Evolutionary conservation across 2,113 vertebrate genomes (phyloP), one percentile per base, ranked within the genome.

Genomic region (Xyliphius kryptos): DNA sequence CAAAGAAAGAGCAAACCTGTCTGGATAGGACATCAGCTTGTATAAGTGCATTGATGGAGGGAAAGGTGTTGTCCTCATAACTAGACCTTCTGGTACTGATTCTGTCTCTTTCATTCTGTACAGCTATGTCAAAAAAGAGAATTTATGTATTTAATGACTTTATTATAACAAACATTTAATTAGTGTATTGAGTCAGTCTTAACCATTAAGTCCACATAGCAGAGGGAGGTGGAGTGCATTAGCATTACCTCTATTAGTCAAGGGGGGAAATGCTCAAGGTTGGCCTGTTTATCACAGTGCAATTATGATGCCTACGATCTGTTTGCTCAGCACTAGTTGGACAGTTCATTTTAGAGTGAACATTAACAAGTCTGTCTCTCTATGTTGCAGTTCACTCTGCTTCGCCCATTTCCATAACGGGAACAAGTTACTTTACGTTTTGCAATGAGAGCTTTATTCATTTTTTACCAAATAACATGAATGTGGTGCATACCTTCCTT

Each of bases 401-500:
- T n/a, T 68, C 66, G 36, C 51, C 71, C 50, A 69, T 74, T 15
- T 88, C 83, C n/a, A n/a, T n/a, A n/a, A n/a, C n/a, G n/a, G n/a
- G n/a, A n/a, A n/a, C n/a, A n/a, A n/a, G n/a, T n/a, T n/a, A n/a
- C n/a, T n/a, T n/a, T n/a, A n/a, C n/a, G n/a, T n/a, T n/a, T n/a
- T n/a, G n/a, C n/a, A n/a, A n/a, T n/a, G n/a, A n/a, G n/a, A n/a
- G 26, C n/a, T n/a, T n/a, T n/a, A n/a, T 32, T n/a, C n/a, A n/a
- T n/a, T n/a, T n/a, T n/a, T n/a, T n/a, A n/a, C n/a, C n/a, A n/a
- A n/a, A n/a, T n/a, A n/a, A n/a, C n/a, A n/a, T n/a, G n/a, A 53
- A 32, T 32, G n/a, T n/a, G n/a, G n/a, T n/a, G n/a, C n/a, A n/a
- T 85, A 98, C 95, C 95, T 97, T 98, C 95, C 85, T 98, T 97